Percentiles rank a stretch among this genome's conserved stretches.
Conservation (phyloP, 1,140 invertebrate genomes). For the Drosophila seguyi region DNA sequence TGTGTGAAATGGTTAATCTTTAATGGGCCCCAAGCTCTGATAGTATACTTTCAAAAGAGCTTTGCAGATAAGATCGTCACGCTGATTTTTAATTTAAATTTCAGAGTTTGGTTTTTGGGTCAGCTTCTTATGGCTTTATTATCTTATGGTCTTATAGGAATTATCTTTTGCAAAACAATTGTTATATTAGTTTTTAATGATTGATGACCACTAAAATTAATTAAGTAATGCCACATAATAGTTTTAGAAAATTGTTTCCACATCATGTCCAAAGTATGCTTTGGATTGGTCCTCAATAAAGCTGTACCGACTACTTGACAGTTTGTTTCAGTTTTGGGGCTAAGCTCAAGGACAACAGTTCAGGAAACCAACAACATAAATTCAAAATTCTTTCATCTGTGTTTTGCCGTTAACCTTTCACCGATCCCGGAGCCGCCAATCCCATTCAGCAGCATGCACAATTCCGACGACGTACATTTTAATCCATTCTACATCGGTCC, state of each 20-base stretch:
- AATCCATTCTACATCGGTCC: conserved; percentile 76
- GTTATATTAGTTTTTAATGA: too few species aligned
- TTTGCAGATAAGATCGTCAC: background rate
- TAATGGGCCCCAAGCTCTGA: conserved; percentile 1
- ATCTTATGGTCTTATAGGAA: background rate
- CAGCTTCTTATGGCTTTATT: background rate
- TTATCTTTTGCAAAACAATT: too few species aligned
- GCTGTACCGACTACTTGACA: accelerated
- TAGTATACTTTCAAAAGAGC: conserved; percentile 11
- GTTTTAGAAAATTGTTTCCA: background rate
- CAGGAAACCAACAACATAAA: conserved; percentile 13
- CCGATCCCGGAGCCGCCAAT: background rate
- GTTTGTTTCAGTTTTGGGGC: conserved; percentile 42
- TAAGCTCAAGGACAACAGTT: conserved; percentile 25
- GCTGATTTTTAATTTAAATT: background rate
- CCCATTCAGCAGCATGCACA: background rate
- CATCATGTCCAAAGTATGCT: conserved; percentile 1
- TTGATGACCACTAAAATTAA: too few species aligned
- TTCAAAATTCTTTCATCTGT: conserved; percentile 27
- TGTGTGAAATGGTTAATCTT: background rate
- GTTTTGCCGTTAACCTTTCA: conserved; percentile 4
- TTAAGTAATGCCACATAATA: background rate
- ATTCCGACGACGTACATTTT: conserved; percentile 44
- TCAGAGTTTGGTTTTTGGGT: background rate
- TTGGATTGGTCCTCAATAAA: background rate